Evolutionary conservation across 2,888 invertebrate genomes (phyloP), one percentile per base, ranked within the genome.

Genomic region (Melangyna quadrimaculata): DNA sequence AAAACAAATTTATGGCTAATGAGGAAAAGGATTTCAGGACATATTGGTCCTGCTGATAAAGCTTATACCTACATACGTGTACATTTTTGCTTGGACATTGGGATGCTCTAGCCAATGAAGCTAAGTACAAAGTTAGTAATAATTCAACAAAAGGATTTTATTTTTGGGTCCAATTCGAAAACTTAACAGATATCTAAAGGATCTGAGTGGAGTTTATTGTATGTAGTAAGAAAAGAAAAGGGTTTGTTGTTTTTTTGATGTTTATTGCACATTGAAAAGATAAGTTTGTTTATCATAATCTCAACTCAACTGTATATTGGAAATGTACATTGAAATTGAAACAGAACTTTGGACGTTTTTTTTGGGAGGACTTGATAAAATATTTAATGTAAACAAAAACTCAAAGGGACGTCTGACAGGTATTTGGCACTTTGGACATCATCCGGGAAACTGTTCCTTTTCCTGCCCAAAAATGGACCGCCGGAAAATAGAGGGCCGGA

Each of bases 231-330:
- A 89, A 89, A 89, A 90, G 27, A 8, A 27, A 89, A 87, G 53
- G 70, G 55, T 27, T 78, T 67, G n/a, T n/a, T n/a, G n/a, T 40
- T 29, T 78, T 89, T 90, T 90, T 89, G 89, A 90, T 90, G 89
- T 91, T 91, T 91, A 91, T 90, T 90, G 88, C 88, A n/a, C n/a
- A 87, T 35, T 35, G 22, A 27, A 27, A 51, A 91, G 91, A 91
- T 91, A 90, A 90, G 89, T 90, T 91, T 89, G 89, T 91, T 91
- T 90, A 91, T 90, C 89, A 89, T 90, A 89, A 91, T 91, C 91
- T 89, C 24, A 40, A 24, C 10, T 14, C n/a, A n/a, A n/a, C n/a
- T n/a, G n/a, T n/a, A 35, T 59, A 37, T 57, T 57, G 59, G 35
- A 3, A 59, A 37, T 9, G 10, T 17, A 55, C 5, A n/a, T n/a